phyloP scores from a whole-genome alignment of 2,113 vertebrate species.

The Fregata magnificens region DNA sequence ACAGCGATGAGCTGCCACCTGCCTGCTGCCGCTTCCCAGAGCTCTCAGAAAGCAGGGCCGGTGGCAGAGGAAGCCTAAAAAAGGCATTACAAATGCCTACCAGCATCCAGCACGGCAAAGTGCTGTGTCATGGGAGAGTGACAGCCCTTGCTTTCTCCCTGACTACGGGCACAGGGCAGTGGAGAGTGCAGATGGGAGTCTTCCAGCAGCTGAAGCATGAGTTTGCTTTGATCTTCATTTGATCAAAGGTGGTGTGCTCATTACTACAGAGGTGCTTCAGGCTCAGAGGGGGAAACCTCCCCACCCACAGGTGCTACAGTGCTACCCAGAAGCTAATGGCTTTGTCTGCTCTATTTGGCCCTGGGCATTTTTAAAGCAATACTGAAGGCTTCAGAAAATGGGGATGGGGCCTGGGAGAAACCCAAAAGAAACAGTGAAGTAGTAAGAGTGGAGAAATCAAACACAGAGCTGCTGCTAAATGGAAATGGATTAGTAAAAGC shows the following conservation, averaged over 20 bases:
- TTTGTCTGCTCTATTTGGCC: neutral
- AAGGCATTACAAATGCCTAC: neutral
- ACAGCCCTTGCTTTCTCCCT: neutral
- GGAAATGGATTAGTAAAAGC: neutral
- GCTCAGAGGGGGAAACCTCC: neutral
- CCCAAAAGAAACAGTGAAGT: neutral
- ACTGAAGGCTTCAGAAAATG: neutral
- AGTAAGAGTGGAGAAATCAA: neutral
- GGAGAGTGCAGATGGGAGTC: neutral
- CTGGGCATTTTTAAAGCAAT: neutral
- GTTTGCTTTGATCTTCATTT: neutral
- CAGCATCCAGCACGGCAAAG: neutral
- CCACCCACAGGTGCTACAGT: neutral
- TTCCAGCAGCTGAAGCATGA: neutral
- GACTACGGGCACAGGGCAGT: neutral
- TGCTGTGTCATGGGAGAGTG: neutral
- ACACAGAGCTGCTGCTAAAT: neutral
- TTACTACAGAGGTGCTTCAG: neutral
- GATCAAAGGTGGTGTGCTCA: slow-evolving; percentile 16
- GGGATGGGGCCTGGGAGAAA: neutral
- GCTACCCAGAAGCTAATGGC: neutral
- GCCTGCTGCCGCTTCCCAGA: neutral
- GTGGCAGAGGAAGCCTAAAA: neutral
- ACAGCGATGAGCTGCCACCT: neutral
- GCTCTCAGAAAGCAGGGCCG: neutral